A percentile compares a stretch with the other conserved stretches of the same genome.
phyloP scores from a whole-genome alignment of 2,888 invertebrate species.

The Troides oblongomaculatus region DNA sequence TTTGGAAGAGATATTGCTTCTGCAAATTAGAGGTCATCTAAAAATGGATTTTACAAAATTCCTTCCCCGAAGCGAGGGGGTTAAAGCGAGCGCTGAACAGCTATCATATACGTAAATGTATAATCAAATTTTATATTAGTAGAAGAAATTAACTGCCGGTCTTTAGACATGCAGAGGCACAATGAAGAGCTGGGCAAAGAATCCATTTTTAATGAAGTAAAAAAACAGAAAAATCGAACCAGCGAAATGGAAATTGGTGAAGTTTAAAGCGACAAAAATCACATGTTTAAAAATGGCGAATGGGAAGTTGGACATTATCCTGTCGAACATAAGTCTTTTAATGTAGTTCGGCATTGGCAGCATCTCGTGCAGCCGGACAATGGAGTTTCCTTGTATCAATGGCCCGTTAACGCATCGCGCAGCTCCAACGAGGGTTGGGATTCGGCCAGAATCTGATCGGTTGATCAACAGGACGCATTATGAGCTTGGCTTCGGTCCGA shows the following conservation, averaged over 20 bases:
- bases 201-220: too few species aligned
- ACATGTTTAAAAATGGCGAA: conserved; percentile 1
- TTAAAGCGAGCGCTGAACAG: too few species aligned
- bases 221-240: too few species aligned
- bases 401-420: conserved; percentile 23
- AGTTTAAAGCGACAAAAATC: neutral
- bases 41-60: too few species aligned
- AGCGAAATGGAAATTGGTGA: neutral
- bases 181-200: too few species aligned
- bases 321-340: conserved; percentile 4
- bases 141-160: too few species aligned
- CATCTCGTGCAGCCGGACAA: conserved; percentile 15
- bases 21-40: too few species aligned
- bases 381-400: conserved; percentile 24
- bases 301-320: neutral
- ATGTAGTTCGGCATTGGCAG: conserved; percentile 6
- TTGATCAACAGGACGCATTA: conserved; percentile 29
- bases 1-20: too few species aligned
- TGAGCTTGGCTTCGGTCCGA: conserved; percentile 29
- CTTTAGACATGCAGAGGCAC: too few species aligned
- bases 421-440: conserved; percentile 22
- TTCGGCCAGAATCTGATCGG: conserved; percentile 27
- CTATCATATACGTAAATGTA: too few species aligned
- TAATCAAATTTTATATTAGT: too few species aligned
- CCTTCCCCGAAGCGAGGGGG: too few species aligned